Percentiles rank a stretch among this genome's conserved stretches.
These are phyloP conservation scores for Sebastolobus alascanus DNA, from an alignment of 2,797 vertebrate genomes.

Conservation along the genomic window DNA sequence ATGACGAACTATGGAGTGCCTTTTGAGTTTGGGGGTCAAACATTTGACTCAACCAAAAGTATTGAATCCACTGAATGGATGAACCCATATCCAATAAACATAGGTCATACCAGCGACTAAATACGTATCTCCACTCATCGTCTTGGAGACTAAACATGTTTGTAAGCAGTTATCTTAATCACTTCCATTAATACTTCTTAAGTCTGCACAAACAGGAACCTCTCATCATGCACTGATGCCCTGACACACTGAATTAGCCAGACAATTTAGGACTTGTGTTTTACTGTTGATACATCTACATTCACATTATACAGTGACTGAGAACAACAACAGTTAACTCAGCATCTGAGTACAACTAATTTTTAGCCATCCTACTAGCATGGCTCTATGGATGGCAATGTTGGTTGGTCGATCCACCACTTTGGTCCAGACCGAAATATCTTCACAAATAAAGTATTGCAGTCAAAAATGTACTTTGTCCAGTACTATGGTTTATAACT, in stretches of 20 bases:
- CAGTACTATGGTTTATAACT: neutral
- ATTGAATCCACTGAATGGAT: neutral
- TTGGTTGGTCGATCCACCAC: neutral
- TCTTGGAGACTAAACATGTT: conserved; percentile 50
- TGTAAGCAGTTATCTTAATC: neutral
- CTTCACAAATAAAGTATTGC: neutral
- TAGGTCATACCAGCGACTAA: neutral
- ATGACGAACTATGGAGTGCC: neutral
- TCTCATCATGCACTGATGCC: neutral
- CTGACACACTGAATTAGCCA: neutral
- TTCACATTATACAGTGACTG: neutral
- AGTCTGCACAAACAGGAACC: neutral
- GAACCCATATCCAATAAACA: conserved; percentile 2
- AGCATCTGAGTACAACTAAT: neutral
- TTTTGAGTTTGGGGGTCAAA: neutral
- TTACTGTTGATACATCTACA: neutral
- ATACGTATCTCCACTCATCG: neutral
- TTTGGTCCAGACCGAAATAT: neutral
- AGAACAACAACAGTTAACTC: neutral
- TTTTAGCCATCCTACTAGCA: neutral
- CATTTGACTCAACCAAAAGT: neutral
- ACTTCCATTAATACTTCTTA: neutral
- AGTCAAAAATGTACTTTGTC: accelerated
- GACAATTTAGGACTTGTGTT: neutral
- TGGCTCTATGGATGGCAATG: too few relatives aligned